Percentiles rank a stretch among this genome's conserved stretches.
These are phyloP conservation scores for Drosophila tropicalis DNA, from an alignment of 1,140 invertebrate species.

Conservation along the genomic window DNA sequence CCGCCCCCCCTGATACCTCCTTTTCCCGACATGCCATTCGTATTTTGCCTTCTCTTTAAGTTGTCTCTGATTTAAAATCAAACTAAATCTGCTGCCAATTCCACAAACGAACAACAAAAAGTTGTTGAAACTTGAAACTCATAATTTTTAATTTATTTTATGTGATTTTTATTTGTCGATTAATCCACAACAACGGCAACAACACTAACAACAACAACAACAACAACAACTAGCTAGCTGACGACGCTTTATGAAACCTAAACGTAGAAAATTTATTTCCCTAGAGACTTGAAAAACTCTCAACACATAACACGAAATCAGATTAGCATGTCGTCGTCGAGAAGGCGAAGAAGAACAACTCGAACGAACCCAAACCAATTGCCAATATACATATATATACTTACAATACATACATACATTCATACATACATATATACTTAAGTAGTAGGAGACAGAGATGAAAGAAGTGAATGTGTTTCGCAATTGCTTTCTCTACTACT, in stretches of 20 bases:
- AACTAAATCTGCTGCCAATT: constrained; percentile 78
- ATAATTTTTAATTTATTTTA: constrained; percentile 82
- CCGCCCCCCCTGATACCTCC: not conserved
- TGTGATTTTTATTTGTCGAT: constrained; percentile 82
- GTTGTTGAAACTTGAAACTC: constrained; percentile 80
- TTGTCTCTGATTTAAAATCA: constrained; percentile 63
- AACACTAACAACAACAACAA: constrained; percentile 26
- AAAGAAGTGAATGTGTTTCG: constrained; percentile 71
- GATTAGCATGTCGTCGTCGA: constrained; percentile 78
- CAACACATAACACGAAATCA: constrained; percentile 81
- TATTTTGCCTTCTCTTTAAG: constrained; percentile 11
- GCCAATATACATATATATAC: constrained; percentile 50
- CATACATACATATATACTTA: too few species aligned
- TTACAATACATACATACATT: too few species aligned
- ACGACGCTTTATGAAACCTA: constrained; percentile 80
- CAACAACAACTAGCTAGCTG: constrained; percentile 34
- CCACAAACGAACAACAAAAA: constrained; percentile 33
- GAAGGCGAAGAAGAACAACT: constrained; percentile 21
- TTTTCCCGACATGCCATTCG: constrained; percentile 30
- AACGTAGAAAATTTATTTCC: constrained; percentile 80
- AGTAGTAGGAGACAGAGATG: not conserved
- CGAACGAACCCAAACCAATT: constrained; percentile 77
- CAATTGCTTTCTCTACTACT: constrained; percentile 72
- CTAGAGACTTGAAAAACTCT: constrained; percentile 35
- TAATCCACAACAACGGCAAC: constrained; percentile 53